Evolutionary conservation across 2,113 vertebrate species (phyloP).

Genomic region (Cacatua alba): DNA sequence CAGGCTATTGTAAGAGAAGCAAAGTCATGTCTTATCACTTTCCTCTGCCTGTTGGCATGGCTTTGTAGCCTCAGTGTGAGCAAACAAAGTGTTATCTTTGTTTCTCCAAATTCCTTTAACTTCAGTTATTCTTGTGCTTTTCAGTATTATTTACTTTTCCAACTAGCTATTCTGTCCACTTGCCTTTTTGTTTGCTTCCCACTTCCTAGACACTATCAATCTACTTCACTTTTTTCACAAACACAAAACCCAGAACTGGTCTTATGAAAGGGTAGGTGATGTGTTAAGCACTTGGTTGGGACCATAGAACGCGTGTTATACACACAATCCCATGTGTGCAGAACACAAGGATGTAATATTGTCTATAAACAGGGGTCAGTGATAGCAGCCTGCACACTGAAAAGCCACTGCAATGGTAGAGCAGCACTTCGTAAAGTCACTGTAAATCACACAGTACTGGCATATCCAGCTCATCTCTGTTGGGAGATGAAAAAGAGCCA

Average conservation of each 20-base stretch:
- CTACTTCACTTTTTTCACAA: not conserved
- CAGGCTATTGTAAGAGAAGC: not conserved
- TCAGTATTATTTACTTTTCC: not conserved
- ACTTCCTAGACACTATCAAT: not conserved
- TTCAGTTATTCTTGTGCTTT: not conserved
- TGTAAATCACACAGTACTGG: not conserved
- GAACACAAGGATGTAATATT: not conserved
- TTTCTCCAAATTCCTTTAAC: not conserved
- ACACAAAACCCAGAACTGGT: not conserved
- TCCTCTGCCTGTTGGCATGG: not conserved
- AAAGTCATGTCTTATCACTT: not conserved
- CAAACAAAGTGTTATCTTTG: not conserved
- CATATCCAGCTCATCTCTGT: not conserved
- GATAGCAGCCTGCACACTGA: not conserved
- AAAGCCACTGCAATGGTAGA: not conserved
- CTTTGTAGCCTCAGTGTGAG: not conserved
- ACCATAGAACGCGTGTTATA: accelerated
- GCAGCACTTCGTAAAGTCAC: not conserved
- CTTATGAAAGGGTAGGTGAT: not conserved
- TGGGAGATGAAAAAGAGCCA: not conserved
- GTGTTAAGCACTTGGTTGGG: not conserved
- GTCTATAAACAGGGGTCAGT: not conserved
- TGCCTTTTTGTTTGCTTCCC: not conserved
- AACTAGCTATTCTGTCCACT: not conserved
- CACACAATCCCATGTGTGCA: accelerated